Conservation (phyloP, 1,140 invertebrate genomes). For the Matsumurasca onukii region DNA sequence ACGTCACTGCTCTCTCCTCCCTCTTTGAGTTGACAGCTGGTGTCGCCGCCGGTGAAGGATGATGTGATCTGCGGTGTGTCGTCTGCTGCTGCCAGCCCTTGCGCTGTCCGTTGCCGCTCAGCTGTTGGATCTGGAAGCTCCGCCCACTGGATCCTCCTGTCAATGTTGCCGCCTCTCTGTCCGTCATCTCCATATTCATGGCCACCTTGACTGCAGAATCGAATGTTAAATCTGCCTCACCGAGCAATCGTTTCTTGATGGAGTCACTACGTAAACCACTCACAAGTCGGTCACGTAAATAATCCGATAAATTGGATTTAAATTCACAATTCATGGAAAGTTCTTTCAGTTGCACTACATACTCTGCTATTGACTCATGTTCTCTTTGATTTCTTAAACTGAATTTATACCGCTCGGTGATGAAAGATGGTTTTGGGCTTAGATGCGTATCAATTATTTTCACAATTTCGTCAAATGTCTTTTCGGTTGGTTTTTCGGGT, state of each 20-base stretch:
- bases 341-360: neutral
- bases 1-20: too few relatives aligned
- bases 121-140: too few relatives aligned
- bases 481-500: neutral
- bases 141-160: too few relatives aligned
- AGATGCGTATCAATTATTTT: constrained; percentile 26
- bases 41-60: too few relatives aligned
- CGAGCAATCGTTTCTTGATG: neutral
- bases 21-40: too few relatives aligned
- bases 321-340: neutral
- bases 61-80: too few relatives aligned
- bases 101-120: too few relatives aligned
- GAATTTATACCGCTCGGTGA: neutral
- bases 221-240: neutral
- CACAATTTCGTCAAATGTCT: constrained; percentile 29
- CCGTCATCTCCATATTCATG: neutral
- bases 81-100: too few relatives aligned
- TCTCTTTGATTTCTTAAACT: neutral
- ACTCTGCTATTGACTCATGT: neutral
- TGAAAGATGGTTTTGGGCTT: neutral
- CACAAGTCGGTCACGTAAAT: neutral
- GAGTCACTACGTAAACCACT: neutral
- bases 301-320: neutral
- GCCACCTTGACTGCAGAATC: neutral
- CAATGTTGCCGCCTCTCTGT: neutral